Base-by-base conservation (phyloP, 2,888 invertebrate species). In the Abscondita cerata region DNA sequence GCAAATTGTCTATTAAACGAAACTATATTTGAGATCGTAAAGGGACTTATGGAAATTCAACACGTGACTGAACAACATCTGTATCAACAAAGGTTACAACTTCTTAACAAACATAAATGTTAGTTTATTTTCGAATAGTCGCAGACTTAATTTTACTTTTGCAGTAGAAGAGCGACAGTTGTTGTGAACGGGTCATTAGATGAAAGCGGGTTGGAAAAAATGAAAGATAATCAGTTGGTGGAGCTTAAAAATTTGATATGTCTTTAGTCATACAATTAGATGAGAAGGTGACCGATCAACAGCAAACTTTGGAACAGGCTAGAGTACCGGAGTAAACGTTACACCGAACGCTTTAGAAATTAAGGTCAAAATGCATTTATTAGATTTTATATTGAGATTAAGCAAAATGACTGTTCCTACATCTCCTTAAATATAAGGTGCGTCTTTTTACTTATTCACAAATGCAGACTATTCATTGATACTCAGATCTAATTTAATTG, bases 1-100 rank as follows among this genome's bases (percentile, higher is more conserved):
- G 96, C 96, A 0, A 94, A 94, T 79, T 92, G 93, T 61, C 83
- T 98, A 4, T 81, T 97, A 0, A 96, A 97, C 78, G 94, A 95
- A 70, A 96, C 96, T 0, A 91, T 97, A 31, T 97, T 96, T 81
- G 94, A 96, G 83, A 98, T 98, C 72, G 96, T 96, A 0, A 92
- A 92, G 77, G 94, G 95, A 1, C 81, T 98, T 20, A 92, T 94
- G 87, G 97, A 98, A 79, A 95, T 97, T 69, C 97, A 98, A 76
- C 95, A 96, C 80, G 92, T 96, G 3, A 96, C 96, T 0, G 98
- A 98, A 77, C 94, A 94, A 76, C 94, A 95, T 80, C 83, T 98
- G 61, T 93, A 91, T 75, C 93, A 95, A 76, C 91, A 95, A 77
- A 84, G 96, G 64, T 82, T 91, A 53, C 92, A 93, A 78, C 84